Evolutionary conservation across 2,888 invertebrate species (phyloP), one percentile per base, ranked within the genome.

Genomic region (Yponomeuta malinellus): DNA sequence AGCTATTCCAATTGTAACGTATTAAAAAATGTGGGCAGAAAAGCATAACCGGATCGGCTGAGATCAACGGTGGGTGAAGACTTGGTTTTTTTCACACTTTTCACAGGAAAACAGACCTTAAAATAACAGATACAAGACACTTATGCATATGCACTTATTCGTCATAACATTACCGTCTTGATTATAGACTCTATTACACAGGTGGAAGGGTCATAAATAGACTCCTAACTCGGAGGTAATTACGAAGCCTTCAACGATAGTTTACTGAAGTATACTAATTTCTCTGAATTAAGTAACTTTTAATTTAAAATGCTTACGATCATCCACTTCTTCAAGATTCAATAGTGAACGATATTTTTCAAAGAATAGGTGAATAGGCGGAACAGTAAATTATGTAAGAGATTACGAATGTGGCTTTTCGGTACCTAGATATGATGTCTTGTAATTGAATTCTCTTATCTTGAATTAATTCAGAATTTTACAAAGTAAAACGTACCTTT

Each of bases 21-120:
- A 73, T 71, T 73, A 72, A 72, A 71, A 73, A 70, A 71, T 64
- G 81, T 80, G 81, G 76, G 76, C 82, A 81, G 77, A 81, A 81
- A 82, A 83, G 81, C 85, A 83, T 76, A 83, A 83, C 85, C 76
- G 80, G 81, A 75, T 79, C 48, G 69, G 59, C 69, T 23, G 69
- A 69, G 63, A 70, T 63, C 33, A 63, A 37, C 70, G 63, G 23
- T 70, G 43, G 63, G 37, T 63, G 70, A 70, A 48, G 37, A 63
- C 70, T 12, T 3, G 12, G 52, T 15, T 59, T 43, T 59, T 59
- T 59, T 59, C 52, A 65, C 65, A 29, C 33, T 65, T 65, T 33
- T 65, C 31, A 31, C 33, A 31, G 31, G 65, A 65, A 65, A 65
- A 65, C 29, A 65, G 33, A 29, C 65, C 65, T 65, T 65, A 65